Evolutionary conservation across 2,888 invertebrate species (phyloP).

Genomic region (Oasisia sp.): DNA sequence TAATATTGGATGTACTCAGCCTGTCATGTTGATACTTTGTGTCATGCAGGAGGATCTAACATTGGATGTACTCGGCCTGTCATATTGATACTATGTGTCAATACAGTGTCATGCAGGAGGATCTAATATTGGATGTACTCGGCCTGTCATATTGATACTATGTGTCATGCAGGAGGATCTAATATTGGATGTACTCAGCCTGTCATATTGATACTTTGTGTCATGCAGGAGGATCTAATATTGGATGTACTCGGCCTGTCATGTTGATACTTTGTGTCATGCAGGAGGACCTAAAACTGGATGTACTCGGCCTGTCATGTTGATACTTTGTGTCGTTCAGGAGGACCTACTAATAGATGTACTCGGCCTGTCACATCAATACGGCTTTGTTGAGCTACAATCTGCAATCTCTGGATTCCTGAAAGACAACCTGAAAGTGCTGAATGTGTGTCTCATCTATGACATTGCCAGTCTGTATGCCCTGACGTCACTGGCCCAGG

Average conservation of each 20-base stretch:
- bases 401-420: slow-evolving; percentile 92
- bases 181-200: slow-evolving; percentile 76
- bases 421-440: slow-evolving; percentile 84
- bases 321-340: slow-evolving; percentile 80
- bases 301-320: slow-evolving; percentile 87
- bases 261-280: slow-evolving; percentile 86
- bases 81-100: slow-evolving; percentile 98
- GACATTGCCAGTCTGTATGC: slow-evolving; percentile 84
- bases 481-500: slow-evolving; percentile 73
- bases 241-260: slow-evolving; percentile 82
- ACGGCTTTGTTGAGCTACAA: slow-evolving; percentile 93
- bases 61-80: slow-evolving; percentile 80
- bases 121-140: slow-evolving; percentile 71
- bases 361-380: slow-evolving; percentile 91
- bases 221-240: slow-evolving; percentile 63
- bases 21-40: slow-evolving; percentile 95
- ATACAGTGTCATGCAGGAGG: slow-evolving; percentile 69
- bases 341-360: slow-evolving; percentile 70
- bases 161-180: slow-evolving; percentile 65
- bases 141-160: slow-evolving; percentile 96
- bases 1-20: slow-evolving; percentile 75
- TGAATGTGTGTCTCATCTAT: slow-evolving; percentile 93
- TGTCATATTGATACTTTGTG: slow-evolving; percentile 94
- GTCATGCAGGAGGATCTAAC: slow-evolving; percentile 59
- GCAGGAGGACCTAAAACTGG: slow-evolving; percentile 66